phyloP scores from a whole-genome alignment of 2,113 vertebrate species.

The Seriola rivoliana region DNA sequence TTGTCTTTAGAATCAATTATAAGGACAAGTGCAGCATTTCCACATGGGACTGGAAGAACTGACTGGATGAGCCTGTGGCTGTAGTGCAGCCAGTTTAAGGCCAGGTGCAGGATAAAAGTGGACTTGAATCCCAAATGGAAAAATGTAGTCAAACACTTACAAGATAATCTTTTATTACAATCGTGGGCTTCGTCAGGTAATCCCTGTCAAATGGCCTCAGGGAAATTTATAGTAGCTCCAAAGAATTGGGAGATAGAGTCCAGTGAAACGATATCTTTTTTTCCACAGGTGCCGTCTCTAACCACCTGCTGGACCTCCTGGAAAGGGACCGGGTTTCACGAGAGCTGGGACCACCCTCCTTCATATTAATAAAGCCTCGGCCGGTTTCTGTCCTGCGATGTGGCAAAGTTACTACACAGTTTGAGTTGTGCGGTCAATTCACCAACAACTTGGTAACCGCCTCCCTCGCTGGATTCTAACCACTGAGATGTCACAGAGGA shows the following conservation, averaged over 20 bases:
- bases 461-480: neutral
- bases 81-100: neutral
- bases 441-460: neutral
- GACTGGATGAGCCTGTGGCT: neutral
- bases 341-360: neutral
- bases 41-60: constrained; percentile 11
- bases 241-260: neutral
- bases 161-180: constrained; percentile 17
- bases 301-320: constrained; percentile 27
- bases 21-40: neutral
- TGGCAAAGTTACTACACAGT: constrained; percentile 30
- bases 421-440: constrained; percentile 1
- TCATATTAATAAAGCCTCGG: constrained; percentile 13
- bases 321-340: neutral
- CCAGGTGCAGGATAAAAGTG: neutral
- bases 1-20: constrained; percentile 28
- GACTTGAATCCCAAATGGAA: neutral
- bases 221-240: neutral
- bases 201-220: neutral
- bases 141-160: neutral
- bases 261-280: constrained; percentile 1
- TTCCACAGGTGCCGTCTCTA: neutral
- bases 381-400: neutral
- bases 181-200: constrained; percentile 6
- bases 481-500: neutral